Evolutionary conservation across 2,113 vertebrate species (phyloP), one percentile per base, ranked within the genome.

Genomic region (Laterallus jamaicensis): DNA sequence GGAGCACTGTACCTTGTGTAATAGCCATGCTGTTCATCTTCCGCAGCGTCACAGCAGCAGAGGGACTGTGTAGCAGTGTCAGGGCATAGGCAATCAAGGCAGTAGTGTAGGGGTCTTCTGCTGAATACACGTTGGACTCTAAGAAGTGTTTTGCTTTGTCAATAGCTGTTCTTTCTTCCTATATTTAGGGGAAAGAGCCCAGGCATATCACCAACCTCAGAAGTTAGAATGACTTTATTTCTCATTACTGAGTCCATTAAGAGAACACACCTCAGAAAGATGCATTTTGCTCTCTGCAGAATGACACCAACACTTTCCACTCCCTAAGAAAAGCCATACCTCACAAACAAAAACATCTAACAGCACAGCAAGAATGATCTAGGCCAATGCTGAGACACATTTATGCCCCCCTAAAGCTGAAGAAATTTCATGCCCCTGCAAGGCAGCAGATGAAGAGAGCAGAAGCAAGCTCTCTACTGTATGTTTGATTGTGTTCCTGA

Each of bases 21-120:
- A 99, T 98, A 60, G 99, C 99, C 98, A 99, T 98, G 98, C 98
- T 97, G 97, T 98, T 99, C 97, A 99, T 98, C 59, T 98, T 98
- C 8, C 98, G 97, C 93, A 99, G 97, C 2, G 97, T 97, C 11
- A 95, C 88, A 0, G 97, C 96, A 1, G 99, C 98, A 0, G 98
- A 97, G 3, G 98, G 98, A 86, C 99, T 99, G 86, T 97, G 98
- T 3, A 99, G 98, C 82, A 99, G 98, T 5, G 98, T 98, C 96
- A 99, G 97, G 24, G 98, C 97, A 1, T 99, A 99, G 1, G 99
- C 98, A 0, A 81, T 98, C 96, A 99, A 95, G 50, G 99, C 99
- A 0, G 98, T 98, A 39, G 98, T 99, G 97, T 99, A 99, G 3
- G 99, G 99, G n/a, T 99, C 99, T 13, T 98, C 98, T 17, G 98